These are phyloP conservation scores for Ptilorrhoa leucosticta DNA, from an alignment of 2,113 vertebrate species.

Conservation along the genomic window DNA sequence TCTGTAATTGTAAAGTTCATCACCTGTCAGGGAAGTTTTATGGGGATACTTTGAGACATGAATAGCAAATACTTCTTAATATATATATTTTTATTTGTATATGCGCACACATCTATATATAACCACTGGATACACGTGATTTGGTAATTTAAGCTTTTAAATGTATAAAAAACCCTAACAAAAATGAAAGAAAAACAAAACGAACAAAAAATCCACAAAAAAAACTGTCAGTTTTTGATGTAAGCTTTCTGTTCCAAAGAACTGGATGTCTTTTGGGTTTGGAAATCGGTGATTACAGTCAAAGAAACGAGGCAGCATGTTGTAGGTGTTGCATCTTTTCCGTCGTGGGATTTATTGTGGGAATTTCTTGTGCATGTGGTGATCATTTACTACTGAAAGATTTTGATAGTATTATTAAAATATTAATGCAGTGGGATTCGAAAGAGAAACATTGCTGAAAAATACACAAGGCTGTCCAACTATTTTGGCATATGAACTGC, in stretches of 20 bases:
- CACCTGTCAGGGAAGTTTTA: neutral
- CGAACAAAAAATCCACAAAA: neutral
- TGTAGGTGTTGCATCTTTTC: neutral
- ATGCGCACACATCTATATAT: neutral
- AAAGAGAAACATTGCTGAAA: neutral
- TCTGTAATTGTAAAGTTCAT: neutral
- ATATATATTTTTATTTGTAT: neutral
- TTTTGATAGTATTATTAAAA: conserved; percentile 4
- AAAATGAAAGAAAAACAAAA: neutral
- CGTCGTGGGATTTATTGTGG: neutral
- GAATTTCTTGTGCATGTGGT: neutral
- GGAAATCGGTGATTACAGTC: neutral
- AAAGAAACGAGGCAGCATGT: neutral
- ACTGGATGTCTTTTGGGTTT: neutral
- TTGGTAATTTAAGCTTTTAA: neutral
- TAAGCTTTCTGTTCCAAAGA: neutral
- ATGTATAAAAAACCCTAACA: neutral
- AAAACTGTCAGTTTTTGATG: neutral
- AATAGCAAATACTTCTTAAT: neutral
- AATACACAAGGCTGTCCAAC: neutral
- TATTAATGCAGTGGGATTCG: neutral
- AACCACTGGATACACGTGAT: neutral
- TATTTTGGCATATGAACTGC: conserved; percentile 4
- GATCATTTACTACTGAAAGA: neutral
- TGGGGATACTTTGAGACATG: neutral